Percentiles rank a stretch among this genome's conserved stretches.
phyloP scores from a whole-genome alignment of 2,113 vertebrate species.

The Chaetops frenatus region DNA sequence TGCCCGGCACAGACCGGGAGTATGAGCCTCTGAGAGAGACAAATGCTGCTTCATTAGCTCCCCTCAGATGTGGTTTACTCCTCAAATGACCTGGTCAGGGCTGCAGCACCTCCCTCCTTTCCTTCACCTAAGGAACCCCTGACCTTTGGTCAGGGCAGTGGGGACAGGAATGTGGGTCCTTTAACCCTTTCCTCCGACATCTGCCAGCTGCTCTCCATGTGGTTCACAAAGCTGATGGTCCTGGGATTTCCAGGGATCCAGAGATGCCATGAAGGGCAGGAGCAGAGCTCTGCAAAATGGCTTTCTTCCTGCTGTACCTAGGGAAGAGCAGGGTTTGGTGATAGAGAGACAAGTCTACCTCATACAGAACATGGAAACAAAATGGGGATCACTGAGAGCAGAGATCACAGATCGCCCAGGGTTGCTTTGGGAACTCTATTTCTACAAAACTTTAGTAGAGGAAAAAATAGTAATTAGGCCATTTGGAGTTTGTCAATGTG shows the following conservation, averaged over 20 bases:
- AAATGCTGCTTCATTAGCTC: conserved; percentile 51
- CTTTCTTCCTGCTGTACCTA: not conserved
- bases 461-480: not conserved
- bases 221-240: not conserved
- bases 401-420: not conserved
- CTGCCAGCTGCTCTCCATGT: not conserved
- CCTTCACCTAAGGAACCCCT: conserved; percentile 47
- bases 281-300: not conserved
- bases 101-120: conserved; percentile 54
- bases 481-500: not conserved
- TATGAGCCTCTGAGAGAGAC: conserved; percentile 22
- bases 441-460: not conserved
- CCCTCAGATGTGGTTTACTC: conserved; percentile 42
- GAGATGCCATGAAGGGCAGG: not conserved
- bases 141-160: conserved; percentile 54
- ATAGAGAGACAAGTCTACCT: not conserved
- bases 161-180: conserved; percentile 51
- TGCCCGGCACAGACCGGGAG: conserved; percentile 42
- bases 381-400: not conserved
- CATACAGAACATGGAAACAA: rapidly evolving
- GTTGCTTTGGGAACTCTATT: not conserved
- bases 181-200: conserved; percentile 31
- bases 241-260: not conserved
- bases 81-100: conserved; percentile 39
- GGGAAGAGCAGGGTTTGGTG: not conserved